Base-by-base conservation (phyloP, 2,888 invertebrate genomes). In the Vanessa cardui region DNA sequence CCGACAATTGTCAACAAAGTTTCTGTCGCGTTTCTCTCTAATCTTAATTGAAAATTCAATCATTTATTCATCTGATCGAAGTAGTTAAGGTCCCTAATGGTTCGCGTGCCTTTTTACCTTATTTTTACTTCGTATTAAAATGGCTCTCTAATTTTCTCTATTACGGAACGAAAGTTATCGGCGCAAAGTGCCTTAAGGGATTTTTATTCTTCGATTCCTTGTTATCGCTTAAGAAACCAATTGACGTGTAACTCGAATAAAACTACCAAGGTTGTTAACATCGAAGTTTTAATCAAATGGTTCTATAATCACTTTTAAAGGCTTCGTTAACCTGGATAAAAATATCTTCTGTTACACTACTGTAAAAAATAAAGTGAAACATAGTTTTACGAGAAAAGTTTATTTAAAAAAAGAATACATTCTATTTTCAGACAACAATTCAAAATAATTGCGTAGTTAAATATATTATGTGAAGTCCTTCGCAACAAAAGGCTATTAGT, bases 21-120 rank as follows among this genome's bases (percentile, higher is more conserved):
- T 87, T 76, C 72, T 78, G 77, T 76, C 78, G 77, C 80, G 75
- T 80, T 83, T 81, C 79, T 75, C 80, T 84, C 80, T 86, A 88
- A 90, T 89, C 88, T 90, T 89, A 89, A 90, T 90, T 89, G 87
- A 88, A 89, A 90, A 91, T 90, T 90, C 88, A 89, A 90, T 91
- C 86, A 90, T 89, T 90, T 89, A 90, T 91, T 90, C 87, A 90
- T 88, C 85, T 85, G 84, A 88, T 86, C 85, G 82, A 78, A 83
- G 82, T 89, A 88, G 87, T 89, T 89, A 90, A 81, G 80, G 83
- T 79, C 83, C 81, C 83, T 86, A 89, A 90, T 87, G 84, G 87
- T 77, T 83, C 72, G 82, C 83, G 81, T 86, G 81, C 80, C 80
- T 82, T 85, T 85, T 85, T 83, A 80, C 78, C 84, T 83, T 75